phyloP scores from a whole-genome alignment of 1,140 invertebrate genomes.

The Grapholita molesta region DNA sequence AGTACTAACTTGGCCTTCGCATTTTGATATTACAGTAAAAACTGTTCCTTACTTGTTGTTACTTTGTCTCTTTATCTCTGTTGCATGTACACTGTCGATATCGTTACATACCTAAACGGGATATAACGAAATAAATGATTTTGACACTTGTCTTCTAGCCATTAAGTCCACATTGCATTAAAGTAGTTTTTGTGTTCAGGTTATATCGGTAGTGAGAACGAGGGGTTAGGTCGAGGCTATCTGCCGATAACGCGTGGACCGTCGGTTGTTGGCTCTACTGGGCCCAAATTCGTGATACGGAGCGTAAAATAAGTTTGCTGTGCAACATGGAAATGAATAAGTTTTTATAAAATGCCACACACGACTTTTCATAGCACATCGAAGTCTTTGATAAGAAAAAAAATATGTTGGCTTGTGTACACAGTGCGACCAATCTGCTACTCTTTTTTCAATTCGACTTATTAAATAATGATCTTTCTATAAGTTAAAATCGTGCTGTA shows the following conservation, averaged over 20 bases:
- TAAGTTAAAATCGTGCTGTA: too few species aligned
- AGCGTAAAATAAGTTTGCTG: not conserved
- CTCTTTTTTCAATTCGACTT: too few species aligned
- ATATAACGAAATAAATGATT: conserved; percentile 6
- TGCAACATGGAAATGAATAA: not conserved
- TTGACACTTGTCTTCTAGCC: not conserved
- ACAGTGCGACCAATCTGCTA: too few species aligned
- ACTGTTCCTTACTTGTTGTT: not conserved
- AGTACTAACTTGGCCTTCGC: not conserved
- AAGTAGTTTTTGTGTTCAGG: conserved; percentile 3
- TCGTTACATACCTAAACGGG: conserved; percentile 32
- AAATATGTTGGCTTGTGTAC: too few species aligned
- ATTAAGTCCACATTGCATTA: not conserved
- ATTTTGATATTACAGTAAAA: not conserved
- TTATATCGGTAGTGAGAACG: conserved; percentile 34
- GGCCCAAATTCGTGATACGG: conserved; percentile 40
- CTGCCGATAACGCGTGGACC: conserved; percentile 55
- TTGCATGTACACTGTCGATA: conserved; percentile 30
- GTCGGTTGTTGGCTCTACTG: conserved; percentile 48
- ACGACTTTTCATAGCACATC: not conserved
- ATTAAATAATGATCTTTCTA: too few species aligned
- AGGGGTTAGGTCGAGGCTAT: conserved; percentile 70
- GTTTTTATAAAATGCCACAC: not conserved
- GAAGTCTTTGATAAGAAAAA: not conserved
- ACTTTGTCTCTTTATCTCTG: conserved; percentile 22